Conservation (phyloP, 2,888 invertebrate genomes). For the Cyclophora albipunctata region DNA sequence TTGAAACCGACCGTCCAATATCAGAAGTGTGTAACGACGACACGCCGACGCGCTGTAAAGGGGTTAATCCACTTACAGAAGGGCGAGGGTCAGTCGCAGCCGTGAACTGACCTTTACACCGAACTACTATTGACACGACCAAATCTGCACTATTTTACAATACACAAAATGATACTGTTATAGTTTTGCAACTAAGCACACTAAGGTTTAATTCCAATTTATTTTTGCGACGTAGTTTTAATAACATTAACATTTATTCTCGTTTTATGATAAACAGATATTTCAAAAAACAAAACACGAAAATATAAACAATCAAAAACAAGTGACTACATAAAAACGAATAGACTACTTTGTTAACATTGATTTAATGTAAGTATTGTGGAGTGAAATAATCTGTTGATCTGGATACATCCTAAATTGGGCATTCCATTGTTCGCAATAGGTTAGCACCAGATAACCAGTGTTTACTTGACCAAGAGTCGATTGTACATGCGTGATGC, state of each 20-base stretch:
- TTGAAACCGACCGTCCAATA: no score
- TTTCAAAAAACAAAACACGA: no score
- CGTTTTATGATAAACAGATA: no score
- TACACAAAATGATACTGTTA: neutral
- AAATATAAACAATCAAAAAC: no score
- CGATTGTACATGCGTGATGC: constrained; percentile 75
- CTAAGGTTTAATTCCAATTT: no score
- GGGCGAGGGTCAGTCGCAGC: constrained; percentile 49
- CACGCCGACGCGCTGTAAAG: constrained; percentile 50
- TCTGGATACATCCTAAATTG: constrained; percentile 53
- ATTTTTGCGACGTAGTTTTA: no score
- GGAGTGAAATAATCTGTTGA: constrained; percentile 29
- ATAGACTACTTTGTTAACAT: constrained; percentile 12
- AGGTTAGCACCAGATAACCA: constrained; percentile 67
- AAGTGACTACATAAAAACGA: no score
- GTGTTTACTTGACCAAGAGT: constrained; percentile 56
- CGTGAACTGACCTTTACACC: constrained; percentile 53
- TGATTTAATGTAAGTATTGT: constrained; percentile 19
- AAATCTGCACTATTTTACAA: neutral
- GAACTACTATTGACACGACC: constrained; percentile 30
- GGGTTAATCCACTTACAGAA: constrained; percentile 62
- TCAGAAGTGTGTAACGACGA: constrained; percentile 22
- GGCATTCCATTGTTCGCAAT: constrained; percentile 62
- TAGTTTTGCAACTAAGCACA: no score
- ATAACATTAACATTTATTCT: no score